Percentiles rank a stretch among this genome's conserved stretches.
Evolutionary conservation across 2,797 vertebrate species (phyloP).

Genomic region (Zalophus californianus): DNA sequence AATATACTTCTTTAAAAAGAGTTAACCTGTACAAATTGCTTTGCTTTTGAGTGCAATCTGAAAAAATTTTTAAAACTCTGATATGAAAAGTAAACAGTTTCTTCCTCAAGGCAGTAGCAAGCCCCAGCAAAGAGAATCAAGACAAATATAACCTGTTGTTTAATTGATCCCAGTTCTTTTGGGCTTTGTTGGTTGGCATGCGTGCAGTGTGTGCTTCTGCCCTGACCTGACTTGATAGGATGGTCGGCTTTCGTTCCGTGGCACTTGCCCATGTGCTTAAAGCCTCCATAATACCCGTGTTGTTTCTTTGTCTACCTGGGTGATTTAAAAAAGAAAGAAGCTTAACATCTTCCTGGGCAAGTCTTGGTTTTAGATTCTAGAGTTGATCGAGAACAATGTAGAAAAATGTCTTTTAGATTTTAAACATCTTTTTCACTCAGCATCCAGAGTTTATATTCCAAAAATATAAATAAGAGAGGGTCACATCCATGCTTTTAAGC

Average conservation of each 20-base stretch:
- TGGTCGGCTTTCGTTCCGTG: background rate
- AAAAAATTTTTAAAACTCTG: slow-evolving; percentile 34
- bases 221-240: slow-evolving; percentile 71
- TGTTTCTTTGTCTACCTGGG: slow-evolving; percentile 31
- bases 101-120: slow-evolving; percentile 80
- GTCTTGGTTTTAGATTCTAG: background rate
- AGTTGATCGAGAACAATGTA: background rate
- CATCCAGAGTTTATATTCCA: background rate
- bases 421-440: background rate
- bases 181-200: slow-evolving; percentile 76
- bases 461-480: background rate
- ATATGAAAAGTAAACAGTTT: slow-evolving; percentile 81
- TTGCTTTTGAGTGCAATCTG: slow-evolving; percentile 69
- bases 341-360: slow-evolving; percentile 22
- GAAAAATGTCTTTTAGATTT: slow-evolving; percentile 16
- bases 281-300: background rate
- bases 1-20: slow-evolving; percentile 61
- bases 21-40: slow-evolving; percentile 78
- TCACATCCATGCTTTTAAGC: background rate
- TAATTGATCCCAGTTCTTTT: slow-evolving; percentile 81
- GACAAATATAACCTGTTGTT: slow-evolving; percentile 77
- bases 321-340: background rate
- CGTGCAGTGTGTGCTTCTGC: background rate
- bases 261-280: background rate
- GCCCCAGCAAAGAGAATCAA: slow-evolving; percentile 82